Evolutionary conservation across 2,113 vertebrate species (phyloP).

Genomic region (Dicentrarchus labrax): DNA sequence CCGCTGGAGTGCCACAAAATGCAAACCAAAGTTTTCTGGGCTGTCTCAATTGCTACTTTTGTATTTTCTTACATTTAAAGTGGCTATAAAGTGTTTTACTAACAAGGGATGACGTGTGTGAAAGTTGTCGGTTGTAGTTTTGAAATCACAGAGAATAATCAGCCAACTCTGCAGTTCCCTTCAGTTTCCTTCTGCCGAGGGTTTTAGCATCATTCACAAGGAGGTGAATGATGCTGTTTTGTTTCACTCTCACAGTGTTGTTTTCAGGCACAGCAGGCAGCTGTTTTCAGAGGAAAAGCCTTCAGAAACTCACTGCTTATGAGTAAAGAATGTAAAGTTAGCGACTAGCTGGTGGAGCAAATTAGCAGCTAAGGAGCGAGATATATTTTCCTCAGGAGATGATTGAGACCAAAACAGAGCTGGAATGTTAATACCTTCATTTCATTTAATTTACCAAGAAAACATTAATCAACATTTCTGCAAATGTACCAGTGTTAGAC

Average conservation of each 20-base stretch:
- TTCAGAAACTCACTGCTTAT: background rate
- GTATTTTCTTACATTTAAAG: slow-evolving; percentile 4
- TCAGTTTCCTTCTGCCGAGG: background rate
- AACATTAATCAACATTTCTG: too few relatives aligned
- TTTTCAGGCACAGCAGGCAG: background rate
- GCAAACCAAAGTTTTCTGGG: background rate
- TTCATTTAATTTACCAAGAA: too few relatives aligned
- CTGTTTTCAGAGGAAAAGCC: background rate
- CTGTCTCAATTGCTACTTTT: background rate
- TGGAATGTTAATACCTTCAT: background rate
- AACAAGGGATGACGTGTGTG: background rate
- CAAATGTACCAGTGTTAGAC: too few relatives aligned
- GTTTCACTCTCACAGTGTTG: background rate
- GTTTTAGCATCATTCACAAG: slow-evolving; percentile 21
- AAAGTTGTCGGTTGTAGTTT: background rate
- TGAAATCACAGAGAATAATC: background rate
- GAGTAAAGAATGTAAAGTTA: background rate
- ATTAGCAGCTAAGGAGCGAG: background rate
- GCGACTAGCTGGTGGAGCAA: background rate
- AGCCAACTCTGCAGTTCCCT: background rate
- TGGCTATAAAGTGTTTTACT: background rate
- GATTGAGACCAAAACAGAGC: background rate
- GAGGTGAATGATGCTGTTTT: background rate
- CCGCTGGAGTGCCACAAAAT: slow-evolving; percentile 1
- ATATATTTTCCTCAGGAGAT: background rate